Conservation (phyloP, 2,797 vertebrate genomes). For the Gouania willdenowi region DNA sequence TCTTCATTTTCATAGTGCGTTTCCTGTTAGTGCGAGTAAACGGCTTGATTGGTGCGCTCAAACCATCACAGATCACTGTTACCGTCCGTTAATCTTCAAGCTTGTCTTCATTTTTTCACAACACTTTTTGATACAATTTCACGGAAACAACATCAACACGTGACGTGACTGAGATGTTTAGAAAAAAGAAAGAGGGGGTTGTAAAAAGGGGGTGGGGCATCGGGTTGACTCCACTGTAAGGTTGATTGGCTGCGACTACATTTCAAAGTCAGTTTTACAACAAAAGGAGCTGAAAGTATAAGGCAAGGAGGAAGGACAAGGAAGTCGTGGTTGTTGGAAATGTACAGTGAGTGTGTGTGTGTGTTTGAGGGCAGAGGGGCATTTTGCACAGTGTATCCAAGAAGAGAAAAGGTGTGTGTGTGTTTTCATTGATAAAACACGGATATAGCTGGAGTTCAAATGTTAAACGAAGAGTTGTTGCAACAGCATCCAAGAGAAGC, state of each 20-base stretch:
- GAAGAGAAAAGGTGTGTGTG: slow-evolving; percentile 19
- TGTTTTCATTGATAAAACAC: too few relatives aligned
- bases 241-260: slow-evolving; percentile 26
- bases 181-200: slow-evolving; percentile 25
- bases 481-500: too few relatives aligned
- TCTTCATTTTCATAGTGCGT: too few relatives aligned
- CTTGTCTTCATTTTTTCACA: neutral
- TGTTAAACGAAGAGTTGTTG: too few relatives aligned
- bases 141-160: slow-evolving; percentile 70
- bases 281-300: slow-evolving; percentile 23
- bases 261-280: slow-evolving; percentile 37
- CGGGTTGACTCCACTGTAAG: slow-evolving; percentile 26
- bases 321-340: too few relatives aligned
- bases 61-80: too few relatives aligned
- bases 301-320: slow-evolving; percentile 32
- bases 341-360: slow-evolving; percentile 6
- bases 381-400: slow-evolving; percentile 51
- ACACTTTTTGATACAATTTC: slow-evolving; percentile 56
- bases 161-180: slow-evolving; percentile 59
- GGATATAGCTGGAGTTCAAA: too few relatives aligned
- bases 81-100: too few relatives aligned
- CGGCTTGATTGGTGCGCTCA: too few relatives aligned
- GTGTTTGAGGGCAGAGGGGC: neutral
- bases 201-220: slow-evolving; percentile 2
- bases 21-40: too few relatives aligned